Base-by-base conservation (phyloP, 2,888 invertebrate genomes). In the Hipparchia sbordonii region DNA sequence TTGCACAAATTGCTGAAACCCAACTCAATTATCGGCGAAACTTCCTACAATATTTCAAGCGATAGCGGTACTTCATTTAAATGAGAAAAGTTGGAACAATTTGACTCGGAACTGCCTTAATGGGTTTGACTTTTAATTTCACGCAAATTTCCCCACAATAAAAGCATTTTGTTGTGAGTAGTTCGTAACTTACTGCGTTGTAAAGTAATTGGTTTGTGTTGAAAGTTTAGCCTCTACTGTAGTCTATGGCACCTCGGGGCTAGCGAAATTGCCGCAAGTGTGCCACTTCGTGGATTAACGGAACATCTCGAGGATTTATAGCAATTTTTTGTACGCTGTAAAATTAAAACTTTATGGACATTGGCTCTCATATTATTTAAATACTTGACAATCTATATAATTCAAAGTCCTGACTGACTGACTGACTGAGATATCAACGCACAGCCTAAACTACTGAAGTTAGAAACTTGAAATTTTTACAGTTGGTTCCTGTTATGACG, bases 71-170 rank as follows among this genome's bases (percentile, higher is more conserved):
- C 66, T 66, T 52, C 59, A 62, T 61, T 67, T 68, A 72, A 75
- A 73, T 72, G 72, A 71, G 75, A 75, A 75, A 75, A 75, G 70
- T 74, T 75, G 67, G 75, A 65, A 71, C 72, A 70, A 66, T 75
- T 65, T 65, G 62, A 73, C 48, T 70, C 72, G 45, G 70, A 72
- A 70, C 67, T 65, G 67, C 60, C 61, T 61, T 76, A 70, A 74
- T 73, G 70, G 63, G 33, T n/a, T 33, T 59, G 76, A 73, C 73
- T 72, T 76, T 76, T 73, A 76, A 75, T 76, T 75, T 72, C 69
- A 61, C 62, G 67, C 62, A 61, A 69, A 51, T 60, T 23, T 46
- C 48, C 48, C 68, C 23, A 23, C 56, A 60, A 54, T 71, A 71
- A 39, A 66, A 52, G 61, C 13, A 67, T 60, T 67, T 45, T 60